Percentiles rank a stretch among this genome's conserved stretches.
Evolutionary conservation across 2,888 invertebrate genomes (phyloP).

Genomic region (Hoplodrina blanda): DNA sequence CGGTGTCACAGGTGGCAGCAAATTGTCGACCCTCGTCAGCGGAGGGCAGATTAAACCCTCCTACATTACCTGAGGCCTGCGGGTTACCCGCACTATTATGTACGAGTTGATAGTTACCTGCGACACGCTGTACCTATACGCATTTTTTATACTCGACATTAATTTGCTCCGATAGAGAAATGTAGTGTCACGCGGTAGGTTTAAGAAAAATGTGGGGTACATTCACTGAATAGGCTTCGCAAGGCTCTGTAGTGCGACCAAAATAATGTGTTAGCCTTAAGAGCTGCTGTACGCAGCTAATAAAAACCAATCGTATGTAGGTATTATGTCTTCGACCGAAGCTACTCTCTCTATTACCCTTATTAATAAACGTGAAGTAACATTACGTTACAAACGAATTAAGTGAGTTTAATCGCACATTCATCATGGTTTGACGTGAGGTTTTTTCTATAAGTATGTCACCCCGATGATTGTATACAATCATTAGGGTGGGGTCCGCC

Average conservation of each 20-base stretch:
- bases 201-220: conserved; percentile 8
- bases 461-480: too few relatives aligned
- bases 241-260: not conserved
- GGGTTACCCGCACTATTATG: conserved; percentile 58
- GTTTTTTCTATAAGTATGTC: too few relatives aligned
- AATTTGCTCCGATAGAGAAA: conserved; percentile 39
- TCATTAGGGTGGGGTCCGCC: too few relatives aligned
- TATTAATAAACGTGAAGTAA: too few relatives aligned
- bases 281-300: not conserved
- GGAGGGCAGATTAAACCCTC: conserved; percentile 69
- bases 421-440: too few relatives aligned
- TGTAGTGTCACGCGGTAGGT: conserved; percentile 13
- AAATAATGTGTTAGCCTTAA: not conserved
- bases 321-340: not conserved
- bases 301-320: not conserved
- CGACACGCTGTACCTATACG: conserved; percentile 43
- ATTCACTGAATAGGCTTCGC: conserved; percentile 7
- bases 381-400: too few relatives aligned
- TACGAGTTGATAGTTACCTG: conserved; percentile 60
- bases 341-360: not conserved
- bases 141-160: conserved; percentile 40
- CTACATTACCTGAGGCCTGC: conserved; percentile 56
- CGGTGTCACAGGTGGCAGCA: conserved; percentile 75
- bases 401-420: too few relatives aligned
- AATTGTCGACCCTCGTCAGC: conserved; percentile 78